These are phyloP conservation scores for Megaceryle alcyon DNA, from an alignment of 2,797 vertebrate genomes.

Conservation along the genomic window DNA sequence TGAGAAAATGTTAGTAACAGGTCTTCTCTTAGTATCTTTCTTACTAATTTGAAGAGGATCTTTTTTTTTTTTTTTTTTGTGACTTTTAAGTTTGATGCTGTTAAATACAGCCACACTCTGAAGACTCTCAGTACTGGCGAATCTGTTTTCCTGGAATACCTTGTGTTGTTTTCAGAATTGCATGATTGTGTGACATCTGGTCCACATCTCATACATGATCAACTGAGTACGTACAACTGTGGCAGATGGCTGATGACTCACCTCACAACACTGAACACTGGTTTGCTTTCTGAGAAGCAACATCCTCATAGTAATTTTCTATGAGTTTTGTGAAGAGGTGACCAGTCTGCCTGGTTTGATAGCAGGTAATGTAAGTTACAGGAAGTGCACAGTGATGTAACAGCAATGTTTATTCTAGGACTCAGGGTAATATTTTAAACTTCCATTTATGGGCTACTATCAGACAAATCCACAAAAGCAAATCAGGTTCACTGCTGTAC, in stretches of 20 bases:
- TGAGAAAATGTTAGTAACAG: background rate
- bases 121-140: constrained; percentile 30
- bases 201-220: constrained; percentile 75
- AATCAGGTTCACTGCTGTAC: background rate
- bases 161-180: constrained; percentile 73
- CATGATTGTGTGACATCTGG: constrained; percentile 77
- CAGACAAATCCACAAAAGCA: background rate
- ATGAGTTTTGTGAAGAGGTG: constrained; percentile 68
- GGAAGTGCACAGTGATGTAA: constrained; percentile 26
- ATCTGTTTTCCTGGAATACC: constrained; percentile 72
- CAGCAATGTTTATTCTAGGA: background rate
- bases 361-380: constrained; percentile 43
- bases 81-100: constrained; percentile 19
- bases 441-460: background rate
- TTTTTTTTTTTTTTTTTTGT: background rate
- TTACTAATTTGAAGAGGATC: background rate
- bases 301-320: constrained; percentile 76
- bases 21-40: background rate
- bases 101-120: background rate
- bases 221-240: constrained; percentile 63
- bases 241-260: constrained; percentile 79
- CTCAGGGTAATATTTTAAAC: background rate
- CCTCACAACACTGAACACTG: constrained; percentile 60
- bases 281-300: constrained; percentile 76
- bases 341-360: constrained; percentile 48